Evolutionary conservation across 2,113 vertebrate genomes (phyloP).

Genomic region (Mobula hypostoma): DNA sequence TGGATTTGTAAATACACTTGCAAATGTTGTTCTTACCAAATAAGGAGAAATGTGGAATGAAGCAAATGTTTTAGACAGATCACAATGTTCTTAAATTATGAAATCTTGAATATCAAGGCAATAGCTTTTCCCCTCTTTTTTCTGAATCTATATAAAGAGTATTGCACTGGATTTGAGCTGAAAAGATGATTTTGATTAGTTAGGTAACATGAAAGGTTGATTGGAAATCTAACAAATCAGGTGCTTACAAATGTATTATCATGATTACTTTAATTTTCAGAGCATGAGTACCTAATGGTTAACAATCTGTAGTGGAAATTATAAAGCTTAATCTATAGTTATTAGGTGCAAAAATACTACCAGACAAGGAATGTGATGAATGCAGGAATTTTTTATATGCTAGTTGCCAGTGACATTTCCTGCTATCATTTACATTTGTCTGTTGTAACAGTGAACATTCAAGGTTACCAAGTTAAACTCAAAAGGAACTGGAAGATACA

Average conservation of each 20-base stretch:
- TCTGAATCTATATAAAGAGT: background rate
- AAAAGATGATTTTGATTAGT: background rate
- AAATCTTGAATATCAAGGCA: background rate
- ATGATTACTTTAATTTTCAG: background rate
- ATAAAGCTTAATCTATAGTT: background rate
- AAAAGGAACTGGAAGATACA: no score
- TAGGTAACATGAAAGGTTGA: background rate
- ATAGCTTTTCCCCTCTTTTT: background rate
- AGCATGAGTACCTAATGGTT: background rate
- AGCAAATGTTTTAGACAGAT: background rate
- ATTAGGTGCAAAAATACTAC: background rate
- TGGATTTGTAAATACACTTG: background rate
- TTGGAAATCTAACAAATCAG: background rate
- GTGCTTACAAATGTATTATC: background rate
- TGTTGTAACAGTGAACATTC: background rate
- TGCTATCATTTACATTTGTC: background rate
- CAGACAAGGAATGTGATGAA: background rate
- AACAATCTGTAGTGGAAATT: background rate
- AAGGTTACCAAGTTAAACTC: background rate
- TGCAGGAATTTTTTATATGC: background rate
- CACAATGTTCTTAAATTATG: background rate
- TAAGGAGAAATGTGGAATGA: background rate
- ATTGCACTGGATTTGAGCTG: background rate
- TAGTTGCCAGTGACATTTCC: background rate
- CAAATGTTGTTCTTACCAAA: background rate